phyloP scores from a whole-genome alignment of 2,888 invertebrate species.

The Blastobasis adustella region DNA sequence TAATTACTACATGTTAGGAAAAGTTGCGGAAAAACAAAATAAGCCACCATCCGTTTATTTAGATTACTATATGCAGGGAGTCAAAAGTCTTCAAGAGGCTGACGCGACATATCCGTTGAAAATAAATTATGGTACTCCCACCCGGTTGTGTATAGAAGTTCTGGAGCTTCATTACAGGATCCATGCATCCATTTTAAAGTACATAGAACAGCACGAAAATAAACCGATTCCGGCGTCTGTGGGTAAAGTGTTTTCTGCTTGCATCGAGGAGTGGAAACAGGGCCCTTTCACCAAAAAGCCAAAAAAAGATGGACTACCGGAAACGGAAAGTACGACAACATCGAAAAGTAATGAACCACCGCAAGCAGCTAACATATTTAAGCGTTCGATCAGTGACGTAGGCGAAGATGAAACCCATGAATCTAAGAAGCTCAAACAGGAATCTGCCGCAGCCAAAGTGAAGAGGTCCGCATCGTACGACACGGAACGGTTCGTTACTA shows the following conservation, averaged over 20 bases:
- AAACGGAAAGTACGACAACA: conserved; percentile 28
- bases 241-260: conserved; percentile 76
- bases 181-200: conserved; percentile 92
- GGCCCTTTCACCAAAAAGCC: conserved; percentile 55
- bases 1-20: conserved; percentile 96
- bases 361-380: conserved; percentile 63
- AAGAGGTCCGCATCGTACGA: conserved; percentile 63
- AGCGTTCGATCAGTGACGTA: conserved; percentile 63
- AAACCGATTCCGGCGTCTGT: conserved; percentile 76
- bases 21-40: conserved; percentile 91
- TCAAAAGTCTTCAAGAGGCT: conserved; percentile 84
- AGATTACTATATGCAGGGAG: conserved; percentile 87
- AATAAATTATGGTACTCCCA: conserved; percentile 89
- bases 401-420: conserved; percentile 61
- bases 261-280: conserved; percentile 66
- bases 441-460: conserved; percentile 61
- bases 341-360: conserved; percentile 38
- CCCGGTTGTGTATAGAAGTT: conserved; percentile 89
- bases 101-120: conserved; percentile 89
- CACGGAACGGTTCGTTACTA: conserved; percentile 42
- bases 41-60: conserved; percentile 83
- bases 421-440: conserved; percentile 53
- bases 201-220: conserved; percentile 84
- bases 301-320: conserved; percentile 38
- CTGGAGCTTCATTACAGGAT: conserved; percentile 90